phyloP scores from a whole-genome alignment of 2,888 invertebrate genomes.

The Macrosiphum euphorbiae region DNA sequence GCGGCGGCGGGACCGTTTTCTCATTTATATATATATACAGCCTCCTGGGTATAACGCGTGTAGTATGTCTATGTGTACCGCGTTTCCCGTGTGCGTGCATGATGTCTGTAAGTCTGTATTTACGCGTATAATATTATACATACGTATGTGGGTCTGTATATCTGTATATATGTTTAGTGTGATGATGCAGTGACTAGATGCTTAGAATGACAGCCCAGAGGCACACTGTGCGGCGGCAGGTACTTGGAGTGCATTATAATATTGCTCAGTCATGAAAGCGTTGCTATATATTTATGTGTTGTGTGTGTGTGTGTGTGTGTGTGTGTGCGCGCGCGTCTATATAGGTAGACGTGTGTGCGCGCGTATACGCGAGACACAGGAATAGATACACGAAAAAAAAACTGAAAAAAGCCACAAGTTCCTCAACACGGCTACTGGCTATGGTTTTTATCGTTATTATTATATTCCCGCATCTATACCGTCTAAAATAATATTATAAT shows the following conservation, averaged over 20 bases:
- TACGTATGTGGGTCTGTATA: neutral
- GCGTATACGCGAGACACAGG: neutral
- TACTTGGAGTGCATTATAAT: slow-evolving; percentile 54
- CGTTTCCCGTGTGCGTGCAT: neutral
- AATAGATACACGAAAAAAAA: neutral
- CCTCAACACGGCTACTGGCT: slow-evolving; percentile 27
- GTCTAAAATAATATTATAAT: neutral
- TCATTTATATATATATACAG: neutral
- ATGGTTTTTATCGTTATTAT: slow-evolving; percentile 24
- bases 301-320: neutral
- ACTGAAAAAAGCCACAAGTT: slow-evolving; percentile 44
- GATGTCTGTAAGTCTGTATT: slow-evolving; percentile 12
- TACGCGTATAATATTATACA: neutral
- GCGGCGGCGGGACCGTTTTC: slow-evolving; percentile 33
- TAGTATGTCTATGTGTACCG: neutral
- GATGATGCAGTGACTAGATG: slow-evolving; percentile 58
- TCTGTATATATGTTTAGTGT: neutral
- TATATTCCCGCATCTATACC: neutral
- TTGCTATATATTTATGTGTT: neutral
- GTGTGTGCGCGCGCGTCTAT: neutral
- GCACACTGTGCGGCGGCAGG: slow-evolving; percentile 24
- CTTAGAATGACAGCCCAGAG: slow-evolving; percentile 63
- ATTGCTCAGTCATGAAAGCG: slow-evolving; percentile 43
- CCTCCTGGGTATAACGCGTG: slow-evolving; percentile 1
- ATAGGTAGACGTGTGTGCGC: neutral